Base-by-base conservation (phyloP, 2,797 vertebrate genomes). In the Enteromius viviparus region DNA sequence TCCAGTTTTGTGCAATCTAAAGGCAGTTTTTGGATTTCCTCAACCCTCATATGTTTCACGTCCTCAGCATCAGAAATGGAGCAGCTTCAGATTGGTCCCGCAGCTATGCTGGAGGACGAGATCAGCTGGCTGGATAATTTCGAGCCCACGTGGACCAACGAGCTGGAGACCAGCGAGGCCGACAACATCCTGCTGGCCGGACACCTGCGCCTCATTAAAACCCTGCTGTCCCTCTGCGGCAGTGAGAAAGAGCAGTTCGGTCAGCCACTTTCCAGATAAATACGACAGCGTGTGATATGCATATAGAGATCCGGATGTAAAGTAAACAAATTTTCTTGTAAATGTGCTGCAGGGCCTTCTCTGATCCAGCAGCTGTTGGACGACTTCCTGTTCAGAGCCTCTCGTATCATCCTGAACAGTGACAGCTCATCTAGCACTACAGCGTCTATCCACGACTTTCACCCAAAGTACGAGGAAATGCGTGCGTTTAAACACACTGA, bases 111-210 rank as follows among this genome's bases (percentile, higher is more conserved):
- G 87, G 98, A 99, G 91, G 98, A 99, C 74, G 98, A 99, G 91
- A 99, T 99, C 91, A 98, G 96, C 14, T 99, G 98, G 98, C 93
- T 99, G 12, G 97, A 99, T 90, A 99, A 99, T 90, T 99, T 99
- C 68, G 98, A 99, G 89, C 98, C 98, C 58, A 97, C 97, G 80
- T 97, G 97, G 92, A 98, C 97, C 15, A 96, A 96, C 0, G 98
- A 99, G 88, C 97, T 98, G 87, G 98, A 99, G 92, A 99, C 98
- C 3, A 99, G 96, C 74, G 97, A 98, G 92, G 97, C 97, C 0
- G 98, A 99, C 90, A 99, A 99, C 91, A 96, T 98, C 91, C 96
- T 99, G 78, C 88, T 98, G 89, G 98, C 98, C 1, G 98, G 98
- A 62, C 98, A 99, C 91, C 92, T 99, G 86, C 93, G 97, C 51